Evolutionary conservation across 2,797 vertebrate species (phyloP).

Genomic region (Borostomias antarcticus): DNA sequence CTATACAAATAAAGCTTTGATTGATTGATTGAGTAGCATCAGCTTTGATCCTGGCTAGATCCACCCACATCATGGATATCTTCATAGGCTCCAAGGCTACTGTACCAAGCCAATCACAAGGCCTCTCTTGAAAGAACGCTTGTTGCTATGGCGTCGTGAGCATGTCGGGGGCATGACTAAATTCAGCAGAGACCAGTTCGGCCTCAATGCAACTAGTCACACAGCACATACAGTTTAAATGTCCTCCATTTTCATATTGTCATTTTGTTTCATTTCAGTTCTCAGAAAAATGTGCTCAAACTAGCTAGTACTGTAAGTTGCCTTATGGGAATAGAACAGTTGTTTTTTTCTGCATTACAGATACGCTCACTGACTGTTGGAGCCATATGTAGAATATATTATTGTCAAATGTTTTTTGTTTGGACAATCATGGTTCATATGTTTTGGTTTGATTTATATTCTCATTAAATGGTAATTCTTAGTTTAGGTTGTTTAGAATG

Average conservation of each 20-base stretch:
- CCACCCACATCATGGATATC: not conserved
- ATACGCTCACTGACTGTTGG: no score
- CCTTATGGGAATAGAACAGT: conserved; percentile 15
- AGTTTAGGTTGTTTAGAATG: no score
- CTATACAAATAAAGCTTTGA: no score
- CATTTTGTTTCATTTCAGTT: conserved; percentile 10
- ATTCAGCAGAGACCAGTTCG: conserved; percentile 32
- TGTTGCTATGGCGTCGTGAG: conserved; percentile 62
- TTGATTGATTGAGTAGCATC: no score
- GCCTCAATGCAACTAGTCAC: conserved; percentile 11
- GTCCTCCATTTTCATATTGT: conserved; percentile 6
- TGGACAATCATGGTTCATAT: no score
- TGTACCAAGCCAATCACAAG: conserved; percentile 46
- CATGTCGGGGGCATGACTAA: conserved; percentile 38
- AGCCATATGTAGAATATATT: no score
- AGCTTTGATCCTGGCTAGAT: not conserved
- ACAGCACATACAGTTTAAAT: not conserved
- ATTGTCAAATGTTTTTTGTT: no score
- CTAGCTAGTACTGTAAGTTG: not conserved
- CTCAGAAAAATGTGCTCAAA: no score
- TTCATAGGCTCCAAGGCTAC: not conserved
- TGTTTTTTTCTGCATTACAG: conserved; percentile 13
- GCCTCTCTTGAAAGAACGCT: conserved; percentile 48
- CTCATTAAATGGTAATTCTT: no score
- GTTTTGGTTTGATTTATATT: no score